Evolutionary conservation across 2,113 vertebrate genomes (phyloP), one percentile per base, ranked within the genome.

Genomic region (Cryptotis parvus): DNA sequence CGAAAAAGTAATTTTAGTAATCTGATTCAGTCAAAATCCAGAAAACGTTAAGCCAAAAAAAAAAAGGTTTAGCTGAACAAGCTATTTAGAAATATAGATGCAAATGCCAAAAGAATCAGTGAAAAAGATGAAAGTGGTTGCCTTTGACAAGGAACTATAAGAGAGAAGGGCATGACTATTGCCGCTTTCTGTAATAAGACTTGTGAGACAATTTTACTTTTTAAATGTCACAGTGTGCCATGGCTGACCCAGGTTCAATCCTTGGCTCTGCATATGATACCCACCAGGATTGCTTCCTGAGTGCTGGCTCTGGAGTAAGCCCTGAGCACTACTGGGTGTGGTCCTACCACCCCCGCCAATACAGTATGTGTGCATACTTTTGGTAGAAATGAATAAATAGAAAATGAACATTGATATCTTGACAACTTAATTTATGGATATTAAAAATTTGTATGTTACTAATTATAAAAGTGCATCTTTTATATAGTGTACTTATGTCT

Each of bases 131-230:
- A 49, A 89, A 91, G 24, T 45, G 3, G 0, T 72, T 91, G 61
- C 31, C 9, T 93, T 43, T 68, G 66, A 22, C 33, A 69, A 78
- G 72, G 66, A 84, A 75, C 81, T 63, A 89, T 74, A 70, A 81
- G 37, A 87, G n/a, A 7, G 4, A 18, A 55, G n/a, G 39, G 2
- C 35, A 10, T 20, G 41, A 35, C 15, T n/a, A 10, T 24, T n/a
- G 55, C 15, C 52, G 26, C 61, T 94, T 94, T 65, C 82, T 74
- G 26, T 87, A 20, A 80, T 41, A 80, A 81, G 45, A 12, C 70
- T 84, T 35, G 3, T 45, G 49, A 78, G 74, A 79, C 1, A 0
- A 35, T 68, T 61, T 43, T 39, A 33, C 37, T 89, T n/a, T 84
- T 81, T 55, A 45, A 78, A 82, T 41, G 22, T 58, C 18, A 49